A percentile compares a stretch with the other conserved stretches of the same genome.
Evolutionary conservation across 2,797 vertebrate genomes (phyloP).

Genomic region (Pogoniulus pusillus): DNA sequence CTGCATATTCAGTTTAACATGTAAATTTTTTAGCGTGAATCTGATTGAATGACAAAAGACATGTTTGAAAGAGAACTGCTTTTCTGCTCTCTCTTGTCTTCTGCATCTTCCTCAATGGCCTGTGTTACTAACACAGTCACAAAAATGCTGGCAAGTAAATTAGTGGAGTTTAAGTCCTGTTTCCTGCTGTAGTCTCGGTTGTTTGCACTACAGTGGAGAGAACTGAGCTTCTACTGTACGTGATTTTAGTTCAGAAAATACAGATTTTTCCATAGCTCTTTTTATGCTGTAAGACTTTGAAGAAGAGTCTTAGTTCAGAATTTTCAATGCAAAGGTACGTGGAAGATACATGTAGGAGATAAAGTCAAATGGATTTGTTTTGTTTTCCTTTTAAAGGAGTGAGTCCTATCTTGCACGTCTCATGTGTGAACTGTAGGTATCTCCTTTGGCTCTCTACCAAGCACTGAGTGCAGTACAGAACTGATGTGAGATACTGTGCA

Average conservation of each 20-base stretch:
- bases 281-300: background rate
- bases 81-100: background rate
- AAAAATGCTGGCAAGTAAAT: background rate
- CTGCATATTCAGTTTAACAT: background rate
- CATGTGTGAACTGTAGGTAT: background rate
- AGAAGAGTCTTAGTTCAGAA: background rate
- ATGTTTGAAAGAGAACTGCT: background rate
- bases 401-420: background rate
- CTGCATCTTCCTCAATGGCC: background rate
- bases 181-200: background rate
- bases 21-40: background rate
- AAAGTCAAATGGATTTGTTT: background rate
- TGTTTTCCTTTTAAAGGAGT: background rate
- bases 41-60: background rate
- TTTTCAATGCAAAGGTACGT: background rate
- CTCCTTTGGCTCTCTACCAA: background rate
- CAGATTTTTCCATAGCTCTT: background rate
- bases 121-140: background rate
- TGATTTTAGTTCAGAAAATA: background rate
- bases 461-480: background rate
- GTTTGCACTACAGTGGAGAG: background rate
- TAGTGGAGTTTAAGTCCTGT: background rate
- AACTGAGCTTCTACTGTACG: background rate
- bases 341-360: background rate
- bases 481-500: background rate